Conservation (phyloP, 2,888 invertebrate genomes). For the Drosophila pegasa region DNA sequence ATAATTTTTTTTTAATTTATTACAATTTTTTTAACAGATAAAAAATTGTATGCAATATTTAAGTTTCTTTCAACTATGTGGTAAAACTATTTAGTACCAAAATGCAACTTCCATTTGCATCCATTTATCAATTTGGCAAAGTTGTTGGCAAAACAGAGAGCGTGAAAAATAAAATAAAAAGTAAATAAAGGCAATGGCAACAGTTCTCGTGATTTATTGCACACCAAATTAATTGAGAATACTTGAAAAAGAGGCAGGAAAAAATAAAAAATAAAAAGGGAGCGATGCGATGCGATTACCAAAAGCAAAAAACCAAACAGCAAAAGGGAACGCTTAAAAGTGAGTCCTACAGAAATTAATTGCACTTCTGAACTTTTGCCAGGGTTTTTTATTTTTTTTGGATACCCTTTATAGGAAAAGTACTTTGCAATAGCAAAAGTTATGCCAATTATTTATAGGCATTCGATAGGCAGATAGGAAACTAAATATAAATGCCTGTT, state of each 20-base stretch:
- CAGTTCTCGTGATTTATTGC: slow-evolving; percentile 48
- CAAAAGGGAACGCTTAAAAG: slow-evolving; percentile 31
- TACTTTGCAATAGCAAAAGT: neutral
- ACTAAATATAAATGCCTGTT: neutral
- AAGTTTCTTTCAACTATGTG: neutral
- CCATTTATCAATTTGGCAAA: slow-evolving; percentile 30
- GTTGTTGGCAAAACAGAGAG: slow-evolving; percentile 17
- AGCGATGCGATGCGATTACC: slow-evolving; percentile 9
- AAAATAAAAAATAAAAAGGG: neutral
- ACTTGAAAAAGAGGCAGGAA: slow-evolving; percentile 1
- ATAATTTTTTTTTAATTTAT: neutral
- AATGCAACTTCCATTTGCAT: slow-evolving; percentile 9
- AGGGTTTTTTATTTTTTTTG: slow-evolving; percentile 9
- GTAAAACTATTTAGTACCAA: slow-evolving; percentile 5
- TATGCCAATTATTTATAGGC: neutral
- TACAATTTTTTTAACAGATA: neutral
- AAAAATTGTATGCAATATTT: neutral
- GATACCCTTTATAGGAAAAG: slow-evolving; percentile 15
- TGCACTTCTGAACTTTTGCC: slow-evolving; percentile 60
- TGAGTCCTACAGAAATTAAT: slow-evolving; percentile 55
- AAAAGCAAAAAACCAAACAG: slow-evolving; percentile 27
- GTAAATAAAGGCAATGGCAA: slow-evolving; percentile 23
- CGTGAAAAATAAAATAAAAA: slow-evolving; percentile 8
- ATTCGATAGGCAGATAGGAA: neutral
- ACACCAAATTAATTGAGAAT: slow-evolving; percentile 45